Evolutionary conservation across 2,888 invertebrate species (phyloP).

Genomic region (Sarcophaga variegata): DNA sequence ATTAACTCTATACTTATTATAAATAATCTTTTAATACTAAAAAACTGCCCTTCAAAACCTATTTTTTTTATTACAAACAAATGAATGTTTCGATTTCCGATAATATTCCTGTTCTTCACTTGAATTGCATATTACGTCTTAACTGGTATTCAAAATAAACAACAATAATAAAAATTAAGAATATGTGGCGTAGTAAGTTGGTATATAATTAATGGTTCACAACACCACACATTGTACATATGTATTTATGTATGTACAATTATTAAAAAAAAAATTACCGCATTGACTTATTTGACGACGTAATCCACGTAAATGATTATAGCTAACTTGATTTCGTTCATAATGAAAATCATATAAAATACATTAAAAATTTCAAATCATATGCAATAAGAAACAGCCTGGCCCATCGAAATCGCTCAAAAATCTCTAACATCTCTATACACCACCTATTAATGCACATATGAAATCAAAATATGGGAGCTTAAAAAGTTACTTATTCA

Average conservation of each 20-base stretch:
- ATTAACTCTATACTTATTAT: too few relatives aligned
- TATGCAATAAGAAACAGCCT: conserved; percentile 29
- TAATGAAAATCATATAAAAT: conserved; percentile 49
- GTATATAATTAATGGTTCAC: background rate
- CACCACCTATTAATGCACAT: conserved; percentile 1
- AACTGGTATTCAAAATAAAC: background rate
- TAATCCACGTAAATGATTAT: conserved; percentile 53
- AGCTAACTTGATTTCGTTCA: conserved; percentile 62
- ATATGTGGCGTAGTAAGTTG: background rate
- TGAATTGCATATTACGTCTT: conserved; percentile 22
- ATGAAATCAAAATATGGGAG: conserved; percentile 40
- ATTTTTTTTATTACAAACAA: conserved; percentile 72
- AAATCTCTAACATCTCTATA: conserved; percentile 22
- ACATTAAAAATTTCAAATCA: conserved; percentile 44
- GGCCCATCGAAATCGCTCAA: conserved; percentile 17
- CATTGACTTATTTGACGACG: conserved; percentile 51
- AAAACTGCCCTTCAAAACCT: too few relatives aligned
- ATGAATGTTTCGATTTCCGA: conserved; percentile 51
- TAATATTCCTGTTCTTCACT: conserved; percentile 15
- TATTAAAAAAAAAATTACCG: conserved; percentile 43
- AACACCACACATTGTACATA: background rate
- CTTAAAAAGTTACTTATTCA: conserved; percentile 49
- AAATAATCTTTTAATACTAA: too few relatives aligned
- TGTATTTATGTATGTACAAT: background rate
- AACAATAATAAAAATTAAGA: background rate